Base-by-base conservation (phyloP, 2,888 invertebrate genomes). In the Kryphioiulus occultus region DNA sequence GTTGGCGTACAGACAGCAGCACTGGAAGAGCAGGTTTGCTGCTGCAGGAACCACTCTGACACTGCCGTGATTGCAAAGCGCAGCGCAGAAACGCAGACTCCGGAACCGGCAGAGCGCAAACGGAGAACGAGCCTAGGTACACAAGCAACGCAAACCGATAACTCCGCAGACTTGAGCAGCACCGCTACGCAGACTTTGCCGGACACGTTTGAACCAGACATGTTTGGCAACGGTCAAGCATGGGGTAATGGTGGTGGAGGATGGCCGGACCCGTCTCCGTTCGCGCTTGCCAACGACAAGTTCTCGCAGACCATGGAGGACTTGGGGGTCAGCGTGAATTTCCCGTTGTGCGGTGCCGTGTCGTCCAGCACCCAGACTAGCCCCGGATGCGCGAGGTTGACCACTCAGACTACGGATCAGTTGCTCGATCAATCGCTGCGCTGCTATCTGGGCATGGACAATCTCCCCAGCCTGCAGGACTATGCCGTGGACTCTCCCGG, bases 331-430 rank as follows among this genome's bases (percentile, higher is more conserved):
- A 83, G 44, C 30, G 78, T 78, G 9, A 87, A 35, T 12, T 87
- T 87, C 44, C 82, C 39, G 17, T 3, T 86, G 26, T 86, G 32
- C 35, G 78, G 30, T 30, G 30, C 86, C 1, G 87, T 87, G 19
- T 68, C 87, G 3, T 42, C 87, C 22, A 47, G 87, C n/a, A 87
- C 87, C 0, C 87, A 87, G n/a, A 87, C 87, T 7, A 87, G 87
- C 44, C 87, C 87, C 2, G 42, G 87, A 9, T 17, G 42, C n/a
- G 12, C 82, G 22, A 87, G 39, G 68, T 9, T 84, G 17, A 9
- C 35, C 26, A 30, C 19, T 15, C 26, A 30, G 19, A 3, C n/a
- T 5, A 22, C 32, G 0, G 87, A 39, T 10, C 42, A 68, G 22
- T n/a, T 84, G 3, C 26, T 87, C 3, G 87, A 87, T 30, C 30